These are phyloP conservation scores for Penaeus chinensis DNA, from an alignment of 1,140 invertebrate genomes.

Conservation along the genomic window DNA sequence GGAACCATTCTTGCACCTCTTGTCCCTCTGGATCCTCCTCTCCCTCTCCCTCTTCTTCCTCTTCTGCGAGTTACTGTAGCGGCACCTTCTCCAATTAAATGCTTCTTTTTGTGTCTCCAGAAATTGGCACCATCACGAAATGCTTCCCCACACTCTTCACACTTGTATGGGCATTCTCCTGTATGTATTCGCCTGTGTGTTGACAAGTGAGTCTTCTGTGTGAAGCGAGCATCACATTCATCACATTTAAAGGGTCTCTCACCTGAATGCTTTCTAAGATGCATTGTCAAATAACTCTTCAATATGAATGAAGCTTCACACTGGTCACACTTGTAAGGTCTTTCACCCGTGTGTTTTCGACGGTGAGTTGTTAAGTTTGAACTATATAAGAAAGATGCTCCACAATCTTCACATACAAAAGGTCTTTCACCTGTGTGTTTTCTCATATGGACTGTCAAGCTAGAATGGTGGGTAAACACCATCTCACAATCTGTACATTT, in stretches of 20 bases:
- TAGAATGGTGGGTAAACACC: constrained; percentile 51
- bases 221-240: constrained; percentile 45
- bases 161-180: constrained; percentile 53
- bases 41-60: constrained; percentile 44
- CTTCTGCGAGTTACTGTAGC: constrained; percentile 38
- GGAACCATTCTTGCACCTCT: not conserved
- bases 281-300: constrained; percentile 55
- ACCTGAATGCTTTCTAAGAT: constrained; percentile 53
- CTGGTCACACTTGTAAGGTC: constrained; percentile 54
- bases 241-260: constrained; percentile 54
- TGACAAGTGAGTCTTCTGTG: constrained; percentile 51
- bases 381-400: constrained; percentile 52
- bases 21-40: constrained; percentile 28
- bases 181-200: constrained; percentile 54
- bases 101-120: constrained; percentile 56
- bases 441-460: constrained; percentile 50
- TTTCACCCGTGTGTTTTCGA: constrained; percentile 49
- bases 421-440: constrained; percentile 53
- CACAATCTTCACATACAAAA: constrained; percentile 50
- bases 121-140: constrained; percentile 54
- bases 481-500: constrained; percentile 49
- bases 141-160: constrained; percentile 54
- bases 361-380: constrained; percentile 56
- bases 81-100: constrained; percentile 46
- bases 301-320: constrained; percentile 52